Evolutionary conservation across 2,888 invertebrate genomes (phyloP).

Genomic region (Trachelus iudaicus): DNA sequence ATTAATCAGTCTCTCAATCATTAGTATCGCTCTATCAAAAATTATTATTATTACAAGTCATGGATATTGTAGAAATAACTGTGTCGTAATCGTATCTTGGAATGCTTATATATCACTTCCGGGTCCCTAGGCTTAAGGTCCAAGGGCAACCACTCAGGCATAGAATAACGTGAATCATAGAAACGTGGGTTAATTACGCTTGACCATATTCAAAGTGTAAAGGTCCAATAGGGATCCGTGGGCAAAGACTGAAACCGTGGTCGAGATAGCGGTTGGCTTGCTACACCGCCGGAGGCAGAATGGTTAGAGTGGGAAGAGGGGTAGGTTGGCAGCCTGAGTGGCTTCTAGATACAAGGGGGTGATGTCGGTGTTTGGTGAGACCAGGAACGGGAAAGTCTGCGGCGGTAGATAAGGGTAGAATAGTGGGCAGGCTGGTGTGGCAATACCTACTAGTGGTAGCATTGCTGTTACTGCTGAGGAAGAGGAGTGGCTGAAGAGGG

Average conservation of each 20-base stretch:
- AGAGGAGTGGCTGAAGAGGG: conserved; percentile 28
- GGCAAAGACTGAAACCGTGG: neutral
- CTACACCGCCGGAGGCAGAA: conserved; percentile 3
- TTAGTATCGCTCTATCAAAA: neutral
- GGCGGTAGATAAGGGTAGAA: conserved; percentile 58
- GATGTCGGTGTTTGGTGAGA: conserved; percentile 52
- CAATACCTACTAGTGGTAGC: neutral
- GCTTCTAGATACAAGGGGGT: conserved; percentile 53
- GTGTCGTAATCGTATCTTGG: neutral
- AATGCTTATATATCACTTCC: neutral
- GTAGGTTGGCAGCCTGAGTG: conserved; percentile 39
- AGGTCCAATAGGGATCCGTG: neutral
- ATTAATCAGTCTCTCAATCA: neutral
- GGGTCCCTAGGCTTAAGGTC: neutral
- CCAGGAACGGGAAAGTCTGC: conserved; percentile 52
- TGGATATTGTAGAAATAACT: neutral
- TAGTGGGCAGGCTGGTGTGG: conserved; percentile 21
- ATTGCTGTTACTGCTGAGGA: neutral
- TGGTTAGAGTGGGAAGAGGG: conserved; percentile 1
- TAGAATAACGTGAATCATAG: neutral
- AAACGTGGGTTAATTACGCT: neutral
- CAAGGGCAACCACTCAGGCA: neutral
- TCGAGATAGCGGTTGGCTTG: conserved; percentile 2
- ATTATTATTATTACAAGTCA: neutral
- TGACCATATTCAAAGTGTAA: neutral